A percentile compares a stretch with the other conserved stretches of the same genome.
phyloP scores from a whole-genome alignment of 2,888 invertebrate genomes.

The Lottia scabra region DNA sequence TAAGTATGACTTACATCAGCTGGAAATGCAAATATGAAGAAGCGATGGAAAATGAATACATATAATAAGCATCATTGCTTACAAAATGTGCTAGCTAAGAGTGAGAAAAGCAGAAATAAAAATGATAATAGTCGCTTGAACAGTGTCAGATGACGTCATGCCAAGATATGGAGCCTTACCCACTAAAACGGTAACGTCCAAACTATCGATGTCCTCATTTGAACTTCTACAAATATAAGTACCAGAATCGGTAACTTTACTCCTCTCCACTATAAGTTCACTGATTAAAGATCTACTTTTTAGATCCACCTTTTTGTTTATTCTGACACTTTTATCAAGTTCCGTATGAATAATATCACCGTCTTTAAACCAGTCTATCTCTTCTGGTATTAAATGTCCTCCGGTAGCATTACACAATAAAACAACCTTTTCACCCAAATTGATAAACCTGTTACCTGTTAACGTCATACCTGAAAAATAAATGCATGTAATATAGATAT shows the following conservation, averaged over 20 bases:
- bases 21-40: no score
- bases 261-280: neutral
- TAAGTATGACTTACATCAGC: no score
- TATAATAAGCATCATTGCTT: no score
- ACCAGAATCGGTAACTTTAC: neutral
- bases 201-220: neutral
- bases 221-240: constrained; percentile 1
- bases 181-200: neutral
- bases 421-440: neutral
- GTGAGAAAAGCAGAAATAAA: no score
- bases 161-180: neutral
- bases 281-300: neutral
- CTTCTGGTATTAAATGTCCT: neutral
- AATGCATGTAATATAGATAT: no score
- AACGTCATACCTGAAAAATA: neutral
- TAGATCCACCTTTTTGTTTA: neutral
- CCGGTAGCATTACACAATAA: neutral
- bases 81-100: no score
- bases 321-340: neutral
- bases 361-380: constrained; percentile 3
- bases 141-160: no score
- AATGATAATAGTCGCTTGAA: no score
- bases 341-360: constrained; percentile 1
- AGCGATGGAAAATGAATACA: no score
- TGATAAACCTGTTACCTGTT: neutral